Conservation (phyloP, 2,888 invertebrate genomes). For the Hymenopus coronatus region DNA sequence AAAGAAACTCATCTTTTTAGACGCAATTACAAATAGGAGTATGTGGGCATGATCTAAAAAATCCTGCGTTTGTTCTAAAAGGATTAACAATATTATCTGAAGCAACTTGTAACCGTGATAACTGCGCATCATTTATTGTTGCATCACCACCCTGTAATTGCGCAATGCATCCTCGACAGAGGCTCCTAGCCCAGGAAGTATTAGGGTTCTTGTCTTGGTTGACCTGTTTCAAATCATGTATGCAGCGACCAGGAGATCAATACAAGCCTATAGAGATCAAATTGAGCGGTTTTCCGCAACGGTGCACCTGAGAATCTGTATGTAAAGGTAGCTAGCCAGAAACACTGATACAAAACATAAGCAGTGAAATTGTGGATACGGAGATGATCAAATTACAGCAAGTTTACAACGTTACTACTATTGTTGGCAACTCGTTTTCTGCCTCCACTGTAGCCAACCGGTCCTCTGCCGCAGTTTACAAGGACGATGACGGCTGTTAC, state of each 20-base stretch:
- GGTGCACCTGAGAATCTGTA: not conserved
- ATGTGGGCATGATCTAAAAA: no score
- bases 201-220: not conserved
- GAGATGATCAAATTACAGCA: not conserved
- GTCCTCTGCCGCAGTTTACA: not conserved
- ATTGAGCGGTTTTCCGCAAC: not conserved
- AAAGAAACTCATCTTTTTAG: no score
- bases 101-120: no score
- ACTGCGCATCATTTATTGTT: no score
- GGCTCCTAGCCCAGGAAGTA: no score
- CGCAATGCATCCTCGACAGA: no score
- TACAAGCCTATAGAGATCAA: not conserved
- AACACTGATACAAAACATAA: not conserved
- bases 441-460: not conserved
- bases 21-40: no score
- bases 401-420: not conserved
- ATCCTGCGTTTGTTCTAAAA: no score
- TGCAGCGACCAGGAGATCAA: not conserved
- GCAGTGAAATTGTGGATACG: not conserved
- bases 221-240: not conserved
- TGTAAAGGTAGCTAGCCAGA: not conserved
- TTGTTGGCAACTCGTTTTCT: not conserved
- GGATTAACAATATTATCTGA: no score
- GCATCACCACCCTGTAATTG: no score
- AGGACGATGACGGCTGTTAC: not conserved